phyloP scores from a whole-genome alignment of 2,797 vertebrate species.

The Discoglossus pictus region DNA sequence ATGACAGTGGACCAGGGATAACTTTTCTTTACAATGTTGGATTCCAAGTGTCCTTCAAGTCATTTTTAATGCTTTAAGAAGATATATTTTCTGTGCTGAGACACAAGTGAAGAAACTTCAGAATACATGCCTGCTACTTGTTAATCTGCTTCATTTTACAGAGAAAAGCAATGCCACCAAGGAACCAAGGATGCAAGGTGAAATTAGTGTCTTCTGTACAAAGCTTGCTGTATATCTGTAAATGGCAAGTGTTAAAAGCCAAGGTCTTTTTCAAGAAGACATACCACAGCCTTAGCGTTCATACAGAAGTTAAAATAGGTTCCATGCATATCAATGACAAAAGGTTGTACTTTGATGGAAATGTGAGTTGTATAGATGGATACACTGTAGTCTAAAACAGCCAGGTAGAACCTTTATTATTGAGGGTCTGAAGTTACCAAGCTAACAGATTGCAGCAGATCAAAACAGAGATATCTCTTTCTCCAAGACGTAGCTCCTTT shows the following conservation, averaged over 20 bases:
- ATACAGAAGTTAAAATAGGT: slow-evolving; percentile 20
- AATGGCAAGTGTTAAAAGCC: slow-evolving; percentile 1
- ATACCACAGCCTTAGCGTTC: slow-evolving; percentile 1
- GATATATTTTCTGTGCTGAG: slow-evolving; percentile 17
- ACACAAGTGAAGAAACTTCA: slow-evolving; percentile 17
- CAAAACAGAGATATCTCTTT: not conserved
- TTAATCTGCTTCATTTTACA: slow-evolving; percentile 25
- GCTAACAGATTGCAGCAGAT: not conserved
- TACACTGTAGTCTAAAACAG: not conserved
- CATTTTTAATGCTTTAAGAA: slow-evolving; percentile 24
- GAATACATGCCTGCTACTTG: slow-evolving; percentile 25
- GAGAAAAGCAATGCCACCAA: slow-evolving; percentile 7
- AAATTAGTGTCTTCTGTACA: not conserved
- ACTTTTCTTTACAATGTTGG: slow-evolving; percentile 18
- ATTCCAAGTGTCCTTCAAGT: slow-evolving; percentile 28
- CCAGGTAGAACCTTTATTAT: slow-evolving; percentile 6
- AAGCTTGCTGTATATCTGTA: not conserved
- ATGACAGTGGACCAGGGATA: slow-evolving; percentile 9
- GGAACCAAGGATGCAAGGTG: slow-evolving; percentile 7
- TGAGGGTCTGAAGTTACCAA: not conserved
- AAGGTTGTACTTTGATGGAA: slow-evolving; percentile 13
- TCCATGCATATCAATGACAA: slow-evolving; percentile 32
- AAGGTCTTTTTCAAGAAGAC: not conserved
- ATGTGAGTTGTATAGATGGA: slow-evolving; percentile 15
- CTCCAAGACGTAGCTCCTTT: not conserved